Conservation (phyloP, 2,888 invertebrate genomes). For the Beris morrisii region DNA sequence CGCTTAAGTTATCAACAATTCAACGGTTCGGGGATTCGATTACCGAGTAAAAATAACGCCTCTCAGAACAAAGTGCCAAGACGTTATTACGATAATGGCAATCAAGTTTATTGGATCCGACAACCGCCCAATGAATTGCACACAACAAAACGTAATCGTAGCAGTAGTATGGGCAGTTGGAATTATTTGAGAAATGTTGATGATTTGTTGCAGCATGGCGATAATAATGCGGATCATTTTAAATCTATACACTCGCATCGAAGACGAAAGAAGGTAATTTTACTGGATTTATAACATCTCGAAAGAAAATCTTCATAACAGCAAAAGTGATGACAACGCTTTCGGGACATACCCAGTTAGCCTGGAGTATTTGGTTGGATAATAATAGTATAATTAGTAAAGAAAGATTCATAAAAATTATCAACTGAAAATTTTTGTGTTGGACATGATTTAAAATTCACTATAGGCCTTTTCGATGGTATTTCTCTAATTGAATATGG, state of each 20-base stretch:
- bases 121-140: constrained; percentile 31
- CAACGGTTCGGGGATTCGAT: not conserved
- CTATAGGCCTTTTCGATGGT: no score
- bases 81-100: constrained; percentile 35
- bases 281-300: not conserved
- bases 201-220: constrained; percentile 45
- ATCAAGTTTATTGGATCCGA: constrained; percentile 51
- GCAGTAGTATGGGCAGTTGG: constrained; percentile 48
- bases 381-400: no score
- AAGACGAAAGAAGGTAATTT: constrained; percentile 43
- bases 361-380: no score
- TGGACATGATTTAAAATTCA: no score
- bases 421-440: no score
- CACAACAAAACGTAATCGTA: constrained; percentile 42
- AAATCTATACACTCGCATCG: constrained; percentile 36
- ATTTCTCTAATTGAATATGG: no score
- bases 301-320: no score
- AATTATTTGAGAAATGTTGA: constrained; percentile 52
- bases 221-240: constrained; percentile 23
- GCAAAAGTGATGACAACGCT: no score
- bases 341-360: no score
- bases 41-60: constrained; percentile 1
- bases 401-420: no score
- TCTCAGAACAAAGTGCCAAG: not conserved
- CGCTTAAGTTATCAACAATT: constrained; percentile 4